Conservation (phyloP, 2,888 invertebrate genomes). For the Dicyrtoma fusca region DNA sequence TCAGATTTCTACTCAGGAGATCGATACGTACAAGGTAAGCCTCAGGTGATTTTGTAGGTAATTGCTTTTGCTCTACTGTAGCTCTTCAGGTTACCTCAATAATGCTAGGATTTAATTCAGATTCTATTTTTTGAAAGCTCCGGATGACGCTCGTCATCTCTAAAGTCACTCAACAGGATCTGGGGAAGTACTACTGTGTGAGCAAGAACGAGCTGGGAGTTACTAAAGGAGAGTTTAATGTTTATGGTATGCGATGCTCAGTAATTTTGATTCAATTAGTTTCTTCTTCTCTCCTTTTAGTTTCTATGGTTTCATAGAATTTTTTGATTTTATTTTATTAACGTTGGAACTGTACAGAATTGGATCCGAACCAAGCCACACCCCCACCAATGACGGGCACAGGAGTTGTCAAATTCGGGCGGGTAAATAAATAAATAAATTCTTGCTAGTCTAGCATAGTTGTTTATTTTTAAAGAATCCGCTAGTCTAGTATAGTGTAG, state of each 20-base stretch:
- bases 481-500: too few relatives aligned
- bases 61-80: too few relatives aligned
- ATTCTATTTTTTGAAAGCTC: constrained; percentile 64
- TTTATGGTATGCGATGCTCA: constrained; percentile 65
- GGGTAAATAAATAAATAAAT: too few relatives aligned
- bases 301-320: background rate
- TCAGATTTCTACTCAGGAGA: constrained; percentile 65
- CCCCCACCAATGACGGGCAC: constrained; percentile 60
- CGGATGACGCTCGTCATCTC: constrained; percentile 79
- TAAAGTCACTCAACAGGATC: constrained; percentile 70
- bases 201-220: constrained; percentile 81
- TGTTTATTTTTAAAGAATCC: background rate
- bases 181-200: constrained; percentile 79
- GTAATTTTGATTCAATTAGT: too few relatives aligned
- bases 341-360: too few relatives aligned
- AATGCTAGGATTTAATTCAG: too few relatives aligned
- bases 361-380: constrained; percentile 63
- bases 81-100: too few relatives aligned
- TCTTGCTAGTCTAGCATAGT: background rate
- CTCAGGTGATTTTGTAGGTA: background rate
- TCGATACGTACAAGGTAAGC: constrained; percentile 63
- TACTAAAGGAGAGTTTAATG: constrained; percentile 73
- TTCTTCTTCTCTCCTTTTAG: background rate
- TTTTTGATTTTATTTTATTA: too few relatives aligned
- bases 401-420: constrained; percentile 58